Evolutionary conservation across 2,888 invertebrate genomes (phyloP), one percentile per base, ranked within the genome.

Genomic region (Serripes groenlandicus): DNA sequence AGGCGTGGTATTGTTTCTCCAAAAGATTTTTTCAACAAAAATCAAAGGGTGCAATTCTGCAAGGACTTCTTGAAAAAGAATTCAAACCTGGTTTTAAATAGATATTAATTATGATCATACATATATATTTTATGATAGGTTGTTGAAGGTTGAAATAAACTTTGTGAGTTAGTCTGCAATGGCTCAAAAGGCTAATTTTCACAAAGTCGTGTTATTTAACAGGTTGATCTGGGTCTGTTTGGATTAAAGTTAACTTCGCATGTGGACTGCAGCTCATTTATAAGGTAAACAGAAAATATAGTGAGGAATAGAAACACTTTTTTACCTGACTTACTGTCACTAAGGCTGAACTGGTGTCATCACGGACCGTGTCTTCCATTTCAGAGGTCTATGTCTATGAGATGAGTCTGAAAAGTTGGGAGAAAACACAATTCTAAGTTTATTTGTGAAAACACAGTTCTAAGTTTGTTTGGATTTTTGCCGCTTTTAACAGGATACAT

Each of bases 301-400:
- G 28, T 28, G 28, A 62, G 32, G 66, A 66, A 66, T 66, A 66
- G 9, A 28, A 66, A 66, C 30, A 35, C 66, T 62, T 9, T 66
- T 66, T 66, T 66, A 66, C 66, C 66, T 66, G 66, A 28, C 35
- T 66, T 35, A 35, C n/a, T 35, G 66, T 66, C 35, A 66, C n/a
- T n/a, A n/a, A n/a, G n/a, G n/a, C n/a, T n/a, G 21, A 32, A 66
- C 66, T 30, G 7, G 18, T n/a, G 37, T 66, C 37, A 32, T 30
- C 23, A 62, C 11, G 18, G 11, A 28, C 32, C 32, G 18, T 32
- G 11, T 62, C 28, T 18, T 62, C 30, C 32, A 30, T n/a, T 62
- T 32, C 11, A 11, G 18, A 26, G n/a, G 62, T 32, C 32, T 62
- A 15, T 28, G 62, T 28, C 30, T 62, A 30, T 62, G 30, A 62